Evolutionary conservation across 1,140 invertebrate species (phyloP).

Genomic region (Apis dorsata): DNA sequence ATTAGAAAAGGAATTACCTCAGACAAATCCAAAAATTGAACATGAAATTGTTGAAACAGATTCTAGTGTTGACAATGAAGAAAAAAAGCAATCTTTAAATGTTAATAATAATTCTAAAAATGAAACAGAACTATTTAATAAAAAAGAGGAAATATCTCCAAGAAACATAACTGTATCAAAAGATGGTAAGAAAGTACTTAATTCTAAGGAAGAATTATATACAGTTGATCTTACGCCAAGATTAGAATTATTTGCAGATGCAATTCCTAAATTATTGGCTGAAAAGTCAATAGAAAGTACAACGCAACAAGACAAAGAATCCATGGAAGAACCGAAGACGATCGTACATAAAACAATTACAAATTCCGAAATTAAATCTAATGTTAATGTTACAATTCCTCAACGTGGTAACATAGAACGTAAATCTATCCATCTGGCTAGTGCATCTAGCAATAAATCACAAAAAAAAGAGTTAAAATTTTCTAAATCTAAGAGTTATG

Average conservation of each 20-base stretch:
- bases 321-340: constrained; percentile 2
- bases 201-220: constrained; percentile 73
- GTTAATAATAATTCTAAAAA: constrained; percentile 32
- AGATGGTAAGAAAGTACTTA: constrained; percentile 60
- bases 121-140: constrained; percentile 30
- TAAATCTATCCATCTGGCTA: constrained; percentile 38
- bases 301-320: constrained; percentile 40
- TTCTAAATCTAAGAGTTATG: constrained; percentile 72
- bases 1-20: constrained; percentile 67
- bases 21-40: constrained; percentile 13
- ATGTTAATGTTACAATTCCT: background rate
- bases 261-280: constrained; percentile 76
- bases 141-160: constrained; percentile 7
- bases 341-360: constrained; percentile 4
- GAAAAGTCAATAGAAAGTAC: constrained; percentile 70
- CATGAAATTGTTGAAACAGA: constrained; percentile 62
- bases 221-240: constrained; percentile 75
- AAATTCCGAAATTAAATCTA: constrained; percentile 7
- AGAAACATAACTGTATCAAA: constrained; percentile 50
- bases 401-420: constrained; percentile 25
- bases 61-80: constrained; percentile 37
- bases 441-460: constrained; percentile 49
- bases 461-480: constrained; percentile 57
- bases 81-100: background rate
- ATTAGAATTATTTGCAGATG: constrained; percentile 76